Base-by-base conservation (phyloP, 1,140 invertebrate genomes). In the Conus betulinus region DNA sequence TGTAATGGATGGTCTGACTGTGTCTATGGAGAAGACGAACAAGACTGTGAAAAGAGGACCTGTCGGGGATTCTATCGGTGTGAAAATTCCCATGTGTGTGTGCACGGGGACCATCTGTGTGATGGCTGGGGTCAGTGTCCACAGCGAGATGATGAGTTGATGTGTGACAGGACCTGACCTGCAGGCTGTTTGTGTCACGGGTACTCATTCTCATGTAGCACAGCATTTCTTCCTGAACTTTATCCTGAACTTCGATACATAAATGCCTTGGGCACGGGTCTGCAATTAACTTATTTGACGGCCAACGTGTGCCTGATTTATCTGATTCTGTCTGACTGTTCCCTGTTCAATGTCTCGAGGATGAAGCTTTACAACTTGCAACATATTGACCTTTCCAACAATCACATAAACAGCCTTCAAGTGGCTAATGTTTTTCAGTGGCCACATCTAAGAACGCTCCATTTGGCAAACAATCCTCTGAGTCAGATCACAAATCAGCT, bases 121-220 rank as follows among this genome's bases (percentile, higher is more conserved):
- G 60, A 63, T 63, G 60, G 60, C 4, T 63, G 60, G 60, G 60
- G 60, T 63, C 60, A 63, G 60, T 63, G 60, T 63, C 60, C 60
- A 63, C 60, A 63, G 60, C 60, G 39, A 20, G 60, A 63, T 63
- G 60, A 63, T 63, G 60, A 63, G 17, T 4, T 63, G 60, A 63
- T 63, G 60, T 63, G 60, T 63, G 60, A 63, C 60, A 11, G 10
- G 60, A 53, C 39, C 39, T 39, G 79, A 1, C 79, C 79, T 94
- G 91, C 55, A 93, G 78, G 39, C 63, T 90, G 87, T 52, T 25
- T 74, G 10, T 90, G 84, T 71, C n/a, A 27, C 51, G 84, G 67
- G 63, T 67, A 53, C 25, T 39, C 67, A 6, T 57, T 88, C 27
- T 57, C n/a, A 10, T 88, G 87, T n/a, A 20, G 57, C 17, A 57